Evolutionary conservation across 2,888 invertebrate species (phyloP).

Genomic region (Caenorhabditis japonica): DNA sequence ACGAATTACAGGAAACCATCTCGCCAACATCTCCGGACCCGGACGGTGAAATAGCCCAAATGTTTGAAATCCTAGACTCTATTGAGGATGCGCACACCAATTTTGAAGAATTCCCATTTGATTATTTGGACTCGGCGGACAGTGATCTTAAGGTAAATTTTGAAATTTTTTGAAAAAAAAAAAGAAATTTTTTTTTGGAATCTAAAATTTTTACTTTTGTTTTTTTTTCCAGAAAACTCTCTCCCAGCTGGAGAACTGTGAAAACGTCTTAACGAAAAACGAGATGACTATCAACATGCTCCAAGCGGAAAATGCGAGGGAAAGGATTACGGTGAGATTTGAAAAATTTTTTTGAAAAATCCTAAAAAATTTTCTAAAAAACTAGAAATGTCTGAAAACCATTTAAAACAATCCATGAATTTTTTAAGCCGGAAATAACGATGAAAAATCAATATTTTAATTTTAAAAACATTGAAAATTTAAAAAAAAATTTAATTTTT

Average conservation of each 20-base stretch:
- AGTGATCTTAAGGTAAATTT: conserved; percentile 47
- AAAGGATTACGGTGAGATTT: conserved; percentile 40
- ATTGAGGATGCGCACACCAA: conserved; percentile 61
- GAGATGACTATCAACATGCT: conserved; percentile 73
- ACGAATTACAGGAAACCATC: conserved; percentile 14
- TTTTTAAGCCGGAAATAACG: too few species aligned
- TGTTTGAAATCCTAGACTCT: conserved; percentile 54
- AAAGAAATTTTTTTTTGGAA: conserved; percentile 43
- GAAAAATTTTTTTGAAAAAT: too few species aligned
- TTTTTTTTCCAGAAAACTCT: conserved; percentile 63
- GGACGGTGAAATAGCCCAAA: conserved; percentile 28
- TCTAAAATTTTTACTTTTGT: neutral
- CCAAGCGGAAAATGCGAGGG: conserved; percentile 65
- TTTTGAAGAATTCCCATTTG: conserved; percentile 66
- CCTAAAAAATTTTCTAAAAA: too few species aligned
- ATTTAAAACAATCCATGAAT: too few species aligned
- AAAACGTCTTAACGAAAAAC: conserved; percentile 54
- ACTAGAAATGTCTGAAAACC: neutral
- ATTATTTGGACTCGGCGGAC: conserved; percentile 56
- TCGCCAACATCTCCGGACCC: conserved; percentile 15
- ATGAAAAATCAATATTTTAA: too few species aligned
- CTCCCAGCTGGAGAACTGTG: conserved; percentile 53
- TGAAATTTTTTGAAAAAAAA: neutral
- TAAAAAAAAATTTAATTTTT: too few species aligned
- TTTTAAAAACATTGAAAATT: too few species aligned